Percentiles rank a stretch among this genome's conserved stretches.
Conservation (phyloP, 2,797 vertebrate species). For the Muscicapa striata region DNA sequence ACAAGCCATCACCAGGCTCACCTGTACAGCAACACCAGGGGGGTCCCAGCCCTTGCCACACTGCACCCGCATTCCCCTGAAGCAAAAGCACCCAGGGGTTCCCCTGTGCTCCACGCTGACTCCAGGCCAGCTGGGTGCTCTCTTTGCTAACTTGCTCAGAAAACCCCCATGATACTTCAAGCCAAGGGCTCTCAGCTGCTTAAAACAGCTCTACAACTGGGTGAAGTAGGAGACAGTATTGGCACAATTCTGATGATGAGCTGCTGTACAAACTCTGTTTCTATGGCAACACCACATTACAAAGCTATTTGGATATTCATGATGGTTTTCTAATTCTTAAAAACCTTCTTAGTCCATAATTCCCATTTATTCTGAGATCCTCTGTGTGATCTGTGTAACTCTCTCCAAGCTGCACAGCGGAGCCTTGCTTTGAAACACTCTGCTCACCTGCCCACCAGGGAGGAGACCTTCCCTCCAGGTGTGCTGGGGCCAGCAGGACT, state of each 20-base stretch:
- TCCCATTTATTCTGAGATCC: not conserved
- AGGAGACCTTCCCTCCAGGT: not conserved
- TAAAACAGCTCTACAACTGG: constrained; percentile 5
- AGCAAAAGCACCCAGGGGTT: rapidly evolving
- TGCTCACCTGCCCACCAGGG: not conserved
- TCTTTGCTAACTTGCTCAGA: not conserved
- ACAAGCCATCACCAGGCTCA: not conserved
- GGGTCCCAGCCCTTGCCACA: not conserved
- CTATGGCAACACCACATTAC: not conserved
- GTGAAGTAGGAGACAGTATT: constrained; percentile 3
- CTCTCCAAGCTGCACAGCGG: rapidly evolving
- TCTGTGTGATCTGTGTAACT: not conserved
- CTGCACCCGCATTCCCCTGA: rapidly evolving
- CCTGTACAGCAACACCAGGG: not conserved
- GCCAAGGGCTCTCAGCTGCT: not conserved
- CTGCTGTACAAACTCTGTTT: constrained; percentile 11
- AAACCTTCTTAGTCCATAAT: not conserved
- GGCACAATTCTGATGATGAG: constrained; percentile 2
- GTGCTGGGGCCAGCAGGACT: not conserved
- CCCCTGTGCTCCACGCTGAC: not conserved
- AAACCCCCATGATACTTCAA: not conserved
- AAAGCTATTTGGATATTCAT: constrained; percentile 16
- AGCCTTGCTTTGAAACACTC: not conserved
- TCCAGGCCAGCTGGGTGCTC: not conserved
- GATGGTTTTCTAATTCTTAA: not conserved